Evolutionary conservation across 64 coral and sea anemone genomes (phyloP), one percentile per base, ranked within the genome.

Genomic region (Montipora sp.): DNA sequence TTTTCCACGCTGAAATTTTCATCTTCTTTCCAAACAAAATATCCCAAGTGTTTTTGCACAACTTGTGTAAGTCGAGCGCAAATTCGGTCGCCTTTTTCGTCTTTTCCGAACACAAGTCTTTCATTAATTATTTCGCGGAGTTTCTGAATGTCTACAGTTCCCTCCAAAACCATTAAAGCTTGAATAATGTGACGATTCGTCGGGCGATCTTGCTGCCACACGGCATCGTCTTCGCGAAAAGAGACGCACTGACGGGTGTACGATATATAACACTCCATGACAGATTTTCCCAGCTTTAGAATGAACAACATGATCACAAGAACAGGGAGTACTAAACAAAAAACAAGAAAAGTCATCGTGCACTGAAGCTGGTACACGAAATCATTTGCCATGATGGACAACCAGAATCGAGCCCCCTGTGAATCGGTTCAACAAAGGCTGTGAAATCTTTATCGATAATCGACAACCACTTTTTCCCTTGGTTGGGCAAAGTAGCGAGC

Each of bases 121-220:
- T 99, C 80, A 50, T 70, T 79, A 13, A 92, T 81, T 14, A 99
- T 72, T 36, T 92, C 76, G 50, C 91, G 85, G 10, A 99, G 84
- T 82, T 92, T 94, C 60, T 94, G 84, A 2, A 96, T 81, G 44
- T 96, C 78, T 2, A 94, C 92, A 43, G 75, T 21, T 24, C 98
- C 98, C 72, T 93, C 94, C 5, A 99, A 15, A 5, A 99, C 72
- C 94, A 99, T 93, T 7, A 99, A 73, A 11, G 92, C 98, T 61
- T 94, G 89, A 71, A 99, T 96, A 61, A 99, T 96, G 75, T 99
- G 98, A 49, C 94, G 92, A 69, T 99, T 99, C 10, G 79, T 87
- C n/a, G 94, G 74, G 4, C 91, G 88, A 69, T 99, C 98, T 73
- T 99, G 98, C 81, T 96, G 92, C 98, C 98, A 99, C 6, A 99